Evolutionary conservation across 1,140 invertebrate genomes (phyloP), one percentile per base, ranked within the genome.

Genomic region (Orius insidiosus): DNA sequence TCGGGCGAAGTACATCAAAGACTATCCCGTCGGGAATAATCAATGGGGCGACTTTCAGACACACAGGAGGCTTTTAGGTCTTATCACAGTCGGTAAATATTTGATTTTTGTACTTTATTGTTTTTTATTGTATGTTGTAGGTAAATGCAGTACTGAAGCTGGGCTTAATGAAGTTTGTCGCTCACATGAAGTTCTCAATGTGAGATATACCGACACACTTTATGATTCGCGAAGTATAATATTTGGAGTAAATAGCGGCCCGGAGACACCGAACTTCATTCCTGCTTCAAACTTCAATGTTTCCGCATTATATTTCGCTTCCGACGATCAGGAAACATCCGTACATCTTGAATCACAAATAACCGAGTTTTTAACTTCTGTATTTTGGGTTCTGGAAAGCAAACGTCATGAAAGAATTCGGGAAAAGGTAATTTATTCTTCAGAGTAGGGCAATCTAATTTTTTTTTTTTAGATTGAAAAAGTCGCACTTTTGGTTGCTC

Each of bases 1-100:
- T 54, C 78, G 75, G 65, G 72, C 89, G 9, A 71, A n/a, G 39
- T 95, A 88, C 65, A 76, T 89, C 5, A 74, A 78, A 52, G 77
- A 81, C 44, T 89, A 97, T 69, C 83, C 87, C 2, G 76, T 85
- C 30, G 88, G 93, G 59, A 92, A 92, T 60, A 94, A 92, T 67
- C 87, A 94, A 55, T 96, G 92, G 92, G 89, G 92, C 3, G 89
- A 95, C 59, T 96, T 93, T 65, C 90, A 97, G 67, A 92, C 88
- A 8, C 89, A 96, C 63, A 70, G 92, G 48, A 74, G 85, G 55
- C 69, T 93, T 10, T 61, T 95, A 10, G 92, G 90, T 4, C 66
- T 97, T 1, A 76, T 97, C 41, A 86, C 87, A 1, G 68, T 96
- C 46, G 88, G 87, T 52, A 61, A 60, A 53, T 52, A 11, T 37